Evolutionary conservation across 1,140 invertebrate genomes (phyloP).

Genomic region (Drosophila rufa): DNA sequence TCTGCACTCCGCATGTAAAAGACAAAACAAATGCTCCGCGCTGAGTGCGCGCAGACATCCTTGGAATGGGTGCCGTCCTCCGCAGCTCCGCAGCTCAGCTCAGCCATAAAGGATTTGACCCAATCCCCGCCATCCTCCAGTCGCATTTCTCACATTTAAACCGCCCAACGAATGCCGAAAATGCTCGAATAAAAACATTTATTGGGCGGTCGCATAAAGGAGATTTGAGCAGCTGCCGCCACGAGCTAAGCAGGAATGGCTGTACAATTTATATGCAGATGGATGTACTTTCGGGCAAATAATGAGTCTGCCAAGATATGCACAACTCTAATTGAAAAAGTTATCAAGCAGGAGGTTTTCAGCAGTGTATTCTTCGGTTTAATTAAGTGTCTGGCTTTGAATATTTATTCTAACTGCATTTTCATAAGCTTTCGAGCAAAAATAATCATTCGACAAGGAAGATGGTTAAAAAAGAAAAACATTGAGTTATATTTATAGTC

Average conservation of each 20-base stretch:
- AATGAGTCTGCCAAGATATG: slow-evolving; percentile 36
- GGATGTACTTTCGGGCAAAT: slow-evolving; percentile 6
- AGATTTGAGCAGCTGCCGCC: slow-evolving; percentile 42
- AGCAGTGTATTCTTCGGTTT: not conserved
- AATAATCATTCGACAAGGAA: not conserved
- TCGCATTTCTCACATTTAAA: slow-evolving; percentile 47
- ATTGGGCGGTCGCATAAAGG: slow-evolving; percentile 46
- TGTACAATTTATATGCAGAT: slow-evolving; percentile 36
- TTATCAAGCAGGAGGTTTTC: slow-evolving; percentile 9
- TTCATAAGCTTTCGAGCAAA: not conserved
- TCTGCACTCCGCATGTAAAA: slow-evolving; percentile 53
- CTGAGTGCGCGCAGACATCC: slow-evolving; percentile 42
- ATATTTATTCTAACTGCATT: slow-evolving; percentile 10
- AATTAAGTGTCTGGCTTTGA: slow-evolving; percentile 24
- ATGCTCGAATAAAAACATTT: slow-evolving; percentile 67
- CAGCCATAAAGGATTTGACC: slow-evolving; percentile 60
- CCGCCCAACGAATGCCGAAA: slow-evolving; percentile 19
- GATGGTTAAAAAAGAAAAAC: not conserved
- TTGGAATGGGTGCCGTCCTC: slow-evolving; percentile 13
- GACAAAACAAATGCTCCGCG: slow-evolving; percentile 67
- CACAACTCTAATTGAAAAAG: slow-evolving; percentile 49
- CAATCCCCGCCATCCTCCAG: slow-evolving; percentile 36
- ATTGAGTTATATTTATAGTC: not conserved
- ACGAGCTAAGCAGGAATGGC: slow-evolving; percentile 21
- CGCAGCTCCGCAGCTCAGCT: not conserved